Evolutionary conservation across 2,113 vertebrate species (phyloP).

Genomic region (Anser brachyrhynchus): DNA sequence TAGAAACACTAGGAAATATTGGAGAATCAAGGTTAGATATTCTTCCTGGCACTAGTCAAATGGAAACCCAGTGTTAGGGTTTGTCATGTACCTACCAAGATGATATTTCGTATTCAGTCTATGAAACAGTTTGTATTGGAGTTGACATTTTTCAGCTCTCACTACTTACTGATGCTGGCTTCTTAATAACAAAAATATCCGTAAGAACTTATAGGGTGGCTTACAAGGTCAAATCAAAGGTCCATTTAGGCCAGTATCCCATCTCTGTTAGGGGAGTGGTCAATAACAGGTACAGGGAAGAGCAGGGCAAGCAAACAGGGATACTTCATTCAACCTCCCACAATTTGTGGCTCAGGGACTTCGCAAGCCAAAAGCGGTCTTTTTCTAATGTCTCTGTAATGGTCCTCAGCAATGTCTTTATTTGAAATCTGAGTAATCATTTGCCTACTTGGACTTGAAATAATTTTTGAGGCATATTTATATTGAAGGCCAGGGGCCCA

Average conservation of each 20-base stretch:
- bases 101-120: not conserved
- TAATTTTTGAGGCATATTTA: not conserved
- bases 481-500: not conserved
- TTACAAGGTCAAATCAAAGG: not conserved
- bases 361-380: not conserved
- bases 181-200: not conserved
- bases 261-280: not conserved
- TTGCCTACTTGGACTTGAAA: not conserved
- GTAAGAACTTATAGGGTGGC: not conserved
- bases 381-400: not conserved
- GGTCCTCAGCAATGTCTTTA: not conserved
- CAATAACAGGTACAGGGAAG: not conserved
- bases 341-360: not conserved
- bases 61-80: not conserved
- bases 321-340: not conserved
- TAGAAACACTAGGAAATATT: not conserved
- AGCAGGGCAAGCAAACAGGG: not conserved
- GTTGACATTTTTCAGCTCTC: not conserved
- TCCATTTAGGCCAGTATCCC: not conserved
- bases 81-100: not conserved
- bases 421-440: conserved; percentile 24
- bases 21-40: not conserved
- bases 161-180: not conserved
- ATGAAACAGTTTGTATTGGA: not conserved
- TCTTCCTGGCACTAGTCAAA: not conserved